Evolutionary conservation across 2,797 vertebrate species (phyloP), one percentile per base, ranked within the genome.

Genomic region (Brachyalestes nurse): DNA sequence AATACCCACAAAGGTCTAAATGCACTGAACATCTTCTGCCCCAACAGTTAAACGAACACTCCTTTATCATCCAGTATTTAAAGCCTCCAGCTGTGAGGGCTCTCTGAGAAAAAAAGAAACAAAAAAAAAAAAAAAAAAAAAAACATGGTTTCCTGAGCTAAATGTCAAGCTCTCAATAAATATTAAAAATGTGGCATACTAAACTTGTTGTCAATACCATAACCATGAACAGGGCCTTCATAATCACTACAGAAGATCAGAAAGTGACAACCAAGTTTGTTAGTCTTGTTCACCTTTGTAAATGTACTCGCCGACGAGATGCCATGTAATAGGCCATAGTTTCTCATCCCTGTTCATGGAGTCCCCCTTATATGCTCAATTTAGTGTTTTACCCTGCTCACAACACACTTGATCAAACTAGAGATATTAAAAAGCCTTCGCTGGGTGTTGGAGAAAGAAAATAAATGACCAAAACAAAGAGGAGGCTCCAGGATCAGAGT

Each of bases 221-320:
- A 2, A 16, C 6, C 7, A 51, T 40, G 12, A 45, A 23, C 21
- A 28, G 21, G 60, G 58, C 47, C 28, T 67, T 89, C 72, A 82
- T 88, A 83, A 86, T 86, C 75, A 79, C 86, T 83, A 78, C 88
- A 86, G 85, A 23, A 0, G 19, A n/a, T 72, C 12, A 5, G 13
- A 34, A 73, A 57, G 1, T 5, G 16, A 58, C 70, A 55, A 38
- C 47, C 70, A 72, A 14, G 25, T 34, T 38, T 38, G 40, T 19
- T 12, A 57, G 16, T 38, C 9, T 58, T 21, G 53, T 23, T 40
- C 13, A 58, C 40, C 9, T 6, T 38, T 38, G 51, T 40, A 72
- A 10, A 72, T 1, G 14, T 16, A 60, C 19, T 55, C 70, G 40
- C 51, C n/a, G n/a, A 21, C 13, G 28, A 5, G 8, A 14, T 21